These are phyloP conservation scores for Scomberomorus guttatus DNA, from an alignment of 2,797 vertebrate genomes.

Conservation along the genomic window DNA sequence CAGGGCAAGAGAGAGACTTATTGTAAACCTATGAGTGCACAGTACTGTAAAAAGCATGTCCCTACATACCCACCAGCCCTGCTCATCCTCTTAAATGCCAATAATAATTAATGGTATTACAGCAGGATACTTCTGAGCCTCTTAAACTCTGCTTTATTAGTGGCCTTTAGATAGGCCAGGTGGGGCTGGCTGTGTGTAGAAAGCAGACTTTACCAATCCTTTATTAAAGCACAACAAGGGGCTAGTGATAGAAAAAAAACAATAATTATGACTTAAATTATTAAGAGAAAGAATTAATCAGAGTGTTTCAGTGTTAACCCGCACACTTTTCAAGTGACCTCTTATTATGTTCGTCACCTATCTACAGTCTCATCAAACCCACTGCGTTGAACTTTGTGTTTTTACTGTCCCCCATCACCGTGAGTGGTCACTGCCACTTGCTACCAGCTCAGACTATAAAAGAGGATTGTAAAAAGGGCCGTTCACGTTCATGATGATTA, in stretches of 20 bases:
- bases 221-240: constrained; percentile 37
- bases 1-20: constrained; percentile 36
- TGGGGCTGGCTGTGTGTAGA: constrained; percentile 37
- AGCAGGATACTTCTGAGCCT: constrained; percentile 79
- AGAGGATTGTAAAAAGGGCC: constrained; percentile 59
- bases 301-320: constrained; percentile 14
- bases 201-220: constrained; percentile 41
- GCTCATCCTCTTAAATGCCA: constrained; percentile 83
- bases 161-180: constrained; percentile 68
- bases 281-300: constrained; percentile 24
- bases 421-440: constrained; percentile 62
- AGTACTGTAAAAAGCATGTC: constrained; percentile 75
- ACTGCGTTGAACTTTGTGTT: constrained; percentile 51
- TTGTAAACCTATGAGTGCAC: constrained; percentile 72
- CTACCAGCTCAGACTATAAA: constrained; percentile 54
- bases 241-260: constrained; percentile 6
- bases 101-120: constrained; percentile 85
- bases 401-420: constrained; percentile 49
- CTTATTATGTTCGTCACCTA: constrained; percentile 43
- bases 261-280: constrained; percentile 33
- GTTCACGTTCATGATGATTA: constrained; percentile 63
- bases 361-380: constrained; percentile 41
- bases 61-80: constrained; percentile 69
- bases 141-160: constrained; percentile 80
- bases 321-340: constrained; percentile 16